Conservation (phyloP, 2,113 vertebrate species). For the Rhadina sibilatrix region DNA sequence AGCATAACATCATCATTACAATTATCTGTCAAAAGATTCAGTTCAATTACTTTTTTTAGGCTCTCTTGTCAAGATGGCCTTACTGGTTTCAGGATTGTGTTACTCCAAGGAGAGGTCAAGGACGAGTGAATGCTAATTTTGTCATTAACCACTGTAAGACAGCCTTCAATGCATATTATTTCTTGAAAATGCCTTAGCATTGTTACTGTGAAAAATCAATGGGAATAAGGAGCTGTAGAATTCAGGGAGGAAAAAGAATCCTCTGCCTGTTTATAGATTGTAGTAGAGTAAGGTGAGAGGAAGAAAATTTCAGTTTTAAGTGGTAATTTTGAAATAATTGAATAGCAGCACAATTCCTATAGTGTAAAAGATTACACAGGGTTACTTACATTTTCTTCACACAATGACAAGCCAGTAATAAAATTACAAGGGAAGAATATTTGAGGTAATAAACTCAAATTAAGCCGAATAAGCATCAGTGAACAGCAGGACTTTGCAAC, state of each 20-base stretch:
- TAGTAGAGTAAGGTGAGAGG: neutral
- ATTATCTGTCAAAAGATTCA: constrained; percentile 72
- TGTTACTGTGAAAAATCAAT: neutral
- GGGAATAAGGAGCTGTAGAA: constrained; percentile 21
- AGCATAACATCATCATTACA: constrained; percentile 69
- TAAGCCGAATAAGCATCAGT: neutral
- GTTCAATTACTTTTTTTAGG: constrained; percentile 67
- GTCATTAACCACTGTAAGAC: constrained; percentile 48
- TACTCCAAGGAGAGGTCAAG: constrained; percentile 48
- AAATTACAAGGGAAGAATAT: constrained; percentile 25
- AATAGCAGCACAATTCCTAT: constrained; percentile 29
- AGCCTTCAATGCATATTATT: neutral
- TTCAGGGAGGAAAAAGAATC: neutral
- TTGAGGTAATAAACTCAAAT: constrained; percentile 31
- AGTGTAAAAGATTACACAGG: neutral
- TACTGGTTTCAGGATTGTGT: constrained; percentile 46
- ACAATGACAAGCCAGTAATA: neutral
- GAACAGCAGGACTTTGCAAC: neutral
- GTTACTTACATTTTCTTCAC: constrained; percentile 33
- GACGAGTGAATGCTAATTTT: constrained; percentile 51
- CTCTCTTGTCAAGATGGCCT: constrained; percentile 61
- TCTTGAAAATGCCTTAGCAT: neutral
- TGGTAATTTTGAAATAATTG: constrained; percentile 53
- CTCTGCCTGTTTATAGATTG: constrained; percentile 7
- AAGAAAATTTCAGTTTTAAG: neutral